Conservation (phyloP, 2,888 invertebrate species). For the Drosophila quinaria region DNA sequence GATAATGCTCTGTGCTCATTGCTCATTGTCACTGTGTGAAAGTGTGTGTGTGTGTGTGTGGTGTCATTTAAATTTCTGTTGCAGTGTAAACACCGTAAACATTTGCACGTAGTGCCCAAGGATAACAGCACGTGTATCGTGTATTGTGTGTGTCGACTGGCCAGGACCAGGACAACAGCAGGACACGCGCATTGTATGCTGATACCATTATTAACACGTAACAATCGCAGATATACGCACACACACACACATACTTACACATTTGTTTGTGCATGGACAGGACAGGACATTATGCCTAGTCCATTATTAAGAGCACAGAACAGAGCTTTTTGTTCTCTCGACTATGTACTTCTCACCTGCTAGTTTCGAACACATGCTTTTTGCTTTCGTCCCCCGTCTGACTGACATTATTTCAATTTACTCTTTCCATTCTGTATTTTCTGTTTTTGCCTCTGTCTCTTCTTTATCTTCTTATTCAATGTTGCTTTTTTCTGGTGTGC, state of each 20-base stretch:
- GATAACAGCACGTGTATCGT: slow-evolving; percentile 38
- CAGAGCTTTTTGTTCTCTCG: slow-evolving; percentile 31
- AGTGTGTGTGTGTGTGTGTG: background rate
- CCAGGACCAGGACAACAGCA: slow-evolving; percentile 26
- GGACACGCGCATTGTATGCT: slow-evolving; percentile 22
- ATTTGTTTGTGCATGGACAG: slow-evolving; percentile 6
- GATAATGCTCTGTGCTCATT: slow-evolving; percentile 23
- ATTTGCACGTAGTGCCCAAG: slow-evolving; percentile 44
- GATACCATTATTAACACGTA: slow-evolving; percentile 56
- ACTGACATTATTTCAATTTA: slow-evolving; percentile 31
- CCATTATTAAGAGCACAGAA: slow-evolving; percentile 50
- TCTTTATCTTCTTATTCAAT: background rate
- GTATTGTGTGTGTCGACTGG: slow-evolving; percentile 23
- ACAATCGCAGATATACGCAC: slow-evolving; percentile 36
- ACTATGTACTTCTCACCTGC: slow-evolving; percentile 19
- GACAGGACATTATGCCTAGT: slow-evolving; percentile 43
- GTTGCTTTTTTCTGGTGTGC: slow-evolving; percentile 15
- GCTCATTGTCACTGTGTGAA: slow-evolving; percentile 5
- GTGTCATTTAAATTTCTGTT: slow-evolving; percentile 60
- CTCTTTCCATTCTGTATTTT: slow-evolving; percentile 21
- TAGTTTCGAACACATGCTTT: slow-evolving; percentile 18
- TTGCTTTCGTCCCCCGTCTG: slow-evolving; percentile 4
- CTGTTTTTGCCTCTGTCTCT: slow-evolving; percentile 2
- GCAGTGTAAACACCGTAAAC: slow-evolving; percentile 55
- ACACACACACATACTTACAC: background rate